phyloP scores from a whole-genome alignment of 2,888 invertebrate genomes.

The Coremacera marginata region DNA sequence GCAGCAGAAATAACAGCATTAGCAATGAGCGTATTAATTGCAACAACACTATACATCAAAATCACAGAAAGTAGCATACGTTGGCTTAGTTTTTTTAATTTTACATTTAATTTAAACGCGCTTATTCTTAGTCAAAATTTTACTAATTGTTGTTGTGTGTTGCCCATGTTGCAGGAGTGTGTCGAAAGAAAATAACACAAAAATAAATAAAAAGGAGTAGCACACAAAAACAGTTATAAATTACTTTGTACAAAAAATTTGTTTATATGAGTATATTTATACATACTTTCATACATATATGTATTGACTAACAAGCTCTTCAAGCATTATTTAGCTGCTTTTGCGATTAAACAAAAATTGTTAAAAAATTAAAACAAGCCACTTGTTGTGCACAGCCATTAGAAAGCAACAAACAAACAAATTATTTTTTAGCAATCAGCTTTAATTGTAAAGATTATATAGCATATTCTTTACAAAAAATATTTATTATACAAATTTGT shows the following conservation, averaged over 20 bases:
- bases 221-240: constrained; percentile 19
- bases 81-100: constrained; percentile 1
- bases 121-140: constrained; percentile 33
- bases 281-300: constrained; percentile 6
- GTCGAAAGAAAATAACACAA: constrained; percentile 29
- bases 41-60: constrained; percentile 36
- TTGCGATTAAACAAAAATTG: neutral
- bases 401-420: constrained; percentile 6
- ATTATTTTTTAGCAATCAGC: constrained; percentile 22
- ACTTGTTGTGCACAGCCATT: constrained; percentile 14
- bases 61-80: neutral
- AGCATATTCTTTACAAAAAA: neutral
- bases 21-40: constrained; percentile 33
- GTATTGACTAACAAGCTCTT: constrained; percentile 25
- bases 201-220: constrained; percentile 4
- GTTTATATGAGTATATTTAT: neutral
- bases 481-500: constrained; percentile 16
- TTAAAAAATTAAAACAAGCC: neutral
- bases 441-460: constrained; percentile 6
- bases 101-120: constrained; percentile 23
- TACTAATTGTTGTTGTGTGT: constrained; percentile 30
- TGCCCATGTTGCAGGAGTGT: constrained; percentile 36
- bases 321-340: constrained; percentile 2
- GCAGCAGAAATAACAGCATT: constrained; percentile 42
- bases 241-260: constrained; percentile 28